Evolutionary conservation across 2,888 invertebrate species (phyloP).

Genomic region (Netelia inedita): DNA sequence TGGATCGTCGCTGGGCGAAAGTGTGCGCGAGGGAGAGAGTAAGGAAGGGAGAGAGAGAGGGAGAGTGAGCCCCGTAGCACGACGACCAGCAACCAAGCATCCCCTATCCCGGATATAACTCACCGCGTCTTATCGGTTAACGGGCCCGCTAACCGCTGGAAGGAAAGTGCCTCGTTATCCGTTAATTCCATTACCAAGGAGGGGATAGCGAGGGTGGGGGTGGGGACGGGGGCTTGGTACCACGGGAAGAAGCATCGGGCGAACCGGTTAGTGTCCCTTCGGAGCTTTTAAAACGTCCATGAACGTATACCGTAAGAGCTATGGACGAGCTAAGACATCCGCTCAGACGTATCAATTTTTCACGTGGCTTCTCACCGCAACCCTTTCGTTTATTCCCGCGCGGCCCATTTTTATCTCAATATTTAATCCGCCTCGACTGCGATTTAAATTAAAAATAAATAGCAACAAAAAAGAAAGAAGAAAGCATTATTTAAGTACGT

Average conservation of each 20-base stretch:
- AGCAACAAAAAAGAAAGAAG: too few relatives aligned
- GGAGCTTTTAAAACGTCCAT: constrained; percentile 58
- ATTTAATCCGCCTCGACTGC: too few relatives aligned
- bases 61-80: neutral
- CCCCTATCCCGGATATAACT: constrained; percentile 61
- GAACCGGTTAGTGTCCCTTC: constrained; percentile 64
- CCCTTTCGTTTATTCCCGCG: constrained; percentile 9
- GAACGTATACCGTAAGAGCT: constrained; percentile 35
- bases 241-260: constrained; percentile 55
- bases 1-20: constrained; percentile 24
- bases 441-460: too few relatives aligned
- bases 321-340: constrained; percentile 21
- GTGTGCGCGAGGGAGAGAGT: constrained; percentile 2
- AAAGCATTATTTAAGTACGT: neutral
- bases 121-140: constrained; percentile 74
- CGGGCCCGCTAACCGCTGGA: constrained; percentile 69
- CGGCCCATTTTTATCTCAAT: neutral
- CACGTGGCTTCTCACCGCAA: constrained; percentile 24
- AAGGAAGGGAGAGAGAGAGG: constrained; percentile 19
- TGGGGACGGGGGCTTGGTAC: neutral
- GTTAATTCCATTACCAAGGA: constrained; percentile 76
- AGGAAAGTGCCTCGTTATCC: constrained; percentile 75
- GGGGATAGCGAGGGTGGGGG: neutral
- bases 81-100: constrained; percentile 42
- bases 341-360: constrained; percentile 52